These are phyloP conservation scores for Drosophila auraria DNA, from an alignment of 1,140 invertebrate species.

Conservation along the genomic window DNA sequence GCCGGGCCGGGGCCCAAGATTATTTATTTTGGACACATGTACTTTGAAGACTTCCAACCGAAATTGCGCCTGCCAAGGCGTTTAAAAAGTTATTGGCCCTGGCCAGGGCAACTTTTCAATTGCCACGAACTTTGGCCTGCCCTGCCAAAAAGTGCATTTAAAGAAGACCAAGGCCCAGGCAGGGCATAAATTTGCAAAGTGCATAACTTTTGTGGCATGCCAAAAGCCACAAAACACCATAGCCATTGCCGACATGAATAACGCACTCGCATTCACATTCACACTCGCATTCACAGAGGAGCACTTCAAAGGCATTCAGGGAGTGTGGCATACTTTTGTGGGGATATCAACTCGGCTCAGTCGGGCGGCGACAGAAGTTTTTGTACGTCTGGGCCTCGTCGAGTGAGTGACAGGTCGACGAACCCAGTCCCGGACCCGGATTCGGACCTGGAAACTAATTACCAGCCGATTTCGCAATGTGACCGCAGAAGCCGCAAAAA, in stretches of 20 bases:
- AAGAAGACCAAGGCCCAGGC: slow-evolving; percentile 29
- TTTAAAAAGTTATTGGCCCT: slow-evolving; percentile 80
- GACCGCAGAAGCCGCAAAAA: slow-evolving; percentile 57
- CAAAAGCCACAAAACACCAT: slow-evolving; percentile 80
- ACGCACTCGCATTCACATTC: slow-evolving; percentile 49
- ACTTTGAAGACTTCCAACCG: slow-evolving; percentile 60
- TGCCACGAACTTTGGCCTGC: slow-evolving; percentile 56
- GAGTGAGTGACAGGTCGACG: slow-evolving; percentile 56
- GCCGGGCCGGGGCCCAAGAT: slow-evolving; percentile 37
- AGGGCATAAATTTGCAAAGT: slow-evolving; percentile 78
- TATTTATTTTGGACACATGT: slow-evolving; percentile 82
- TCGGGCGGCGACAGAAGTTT: slow-evolving; percentile 59
- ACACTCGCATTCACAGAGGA: slow-evolving; percentile 16
- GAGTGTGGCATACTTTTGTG: slow-evolving; percentile 74
- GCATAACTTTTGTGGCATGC: slow-evolving; percentile 80
- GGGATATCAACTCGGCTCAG: slow-evolving; percentile 34
- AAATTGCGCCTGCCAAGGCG: slow-evolving; percentile 61
- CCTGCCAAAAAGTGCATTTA: slow-evolving; percentile 67
- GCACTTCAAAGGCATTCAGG: slow-evolving; percentile 77
- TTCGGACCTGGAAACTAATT: slow-evolving; percentile 60
- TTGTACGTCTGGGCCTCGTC: slow-evolving; percentile 42
- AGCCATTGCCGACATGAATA: slow-evolving; percentile 73
- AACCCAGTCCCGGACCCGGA: slow-evolving; percentile 35
- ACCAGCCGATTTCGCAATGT: slow-evolving; percentile 39
- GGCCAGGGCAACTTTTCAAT: slow-evolving; percentile 69